A percentile compares a stretch with the other conserved stretches of the same genome.
phyloP scores from a whole-genome alignment of 2,888 invertebrate genomes.

The Mimachlamys varia region DNA sequence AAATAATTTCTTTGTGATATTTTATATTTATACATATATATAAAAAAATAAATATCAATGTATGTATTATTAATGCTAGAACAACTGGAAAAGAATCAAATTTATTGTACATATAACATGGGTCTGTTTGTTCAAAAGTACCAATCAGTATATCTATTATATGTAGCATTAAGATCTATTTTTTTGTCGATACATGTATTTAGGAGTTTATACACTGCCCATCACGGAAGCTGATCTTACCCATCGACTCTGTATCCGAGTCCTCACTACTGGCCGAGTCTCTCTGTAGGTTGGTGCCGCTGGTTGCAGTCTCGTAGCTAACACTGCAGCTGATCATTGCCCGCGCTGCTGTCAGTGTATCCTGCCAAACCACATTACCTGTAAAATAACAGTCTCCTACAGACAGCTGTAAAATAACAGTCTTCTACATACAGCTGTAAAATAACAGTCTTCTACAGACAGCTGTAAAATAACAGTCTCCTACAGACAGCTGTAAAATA shows the following conservation, averaged over 20 bases:
- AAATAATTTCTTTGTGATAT: too few relatives aligned
- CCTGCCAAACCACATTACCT: slow-evolving; percentile 88
- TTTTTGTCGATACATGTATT: too few relatives aligned
- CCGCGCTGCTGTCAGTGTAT: slow-evolving; percentile 84
- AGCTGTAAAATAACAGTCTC: slow-evolving; percentile 79
- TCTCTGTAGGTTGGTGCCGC: slow-evolving; percentile 43
- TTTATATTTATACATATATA: too few relatives aligned
- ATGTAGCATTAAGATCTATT: too few relatives aligned
- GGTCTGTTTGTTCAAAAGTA: too few relatives aligned
- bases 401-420: slow-evolving; percentile 79
- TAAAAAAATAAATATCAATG: too few relatives aligned
- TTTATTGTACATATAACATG: too few relatives aligned
- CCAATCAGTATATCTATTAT: too few relatives aligned
- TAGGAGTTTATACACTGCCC: too few relatives aligned
- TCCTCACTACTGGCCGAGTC: neutral
- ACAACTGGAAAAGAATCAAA: too few relatives aligned
- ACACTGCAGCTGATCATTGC: slow-evolving; percentile 85
- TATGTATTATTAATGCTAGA: too few relatives aligned
- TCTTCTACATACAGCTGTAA: slow-evolving; percentile 79
- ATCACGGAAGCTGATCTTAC: neutral
- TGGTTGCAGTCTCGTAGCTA: slow-evolving; percentile 74
- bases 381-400: slow-evolving; percentile 41
- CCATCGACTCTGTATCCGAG: neutral
- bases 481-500: slow-evolving; percentile 79
- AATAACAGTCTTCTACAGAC: neutral